Conservation (phyloP, 2,797 vertebrate genomes). For the Poliocrania exsul region DNA sequence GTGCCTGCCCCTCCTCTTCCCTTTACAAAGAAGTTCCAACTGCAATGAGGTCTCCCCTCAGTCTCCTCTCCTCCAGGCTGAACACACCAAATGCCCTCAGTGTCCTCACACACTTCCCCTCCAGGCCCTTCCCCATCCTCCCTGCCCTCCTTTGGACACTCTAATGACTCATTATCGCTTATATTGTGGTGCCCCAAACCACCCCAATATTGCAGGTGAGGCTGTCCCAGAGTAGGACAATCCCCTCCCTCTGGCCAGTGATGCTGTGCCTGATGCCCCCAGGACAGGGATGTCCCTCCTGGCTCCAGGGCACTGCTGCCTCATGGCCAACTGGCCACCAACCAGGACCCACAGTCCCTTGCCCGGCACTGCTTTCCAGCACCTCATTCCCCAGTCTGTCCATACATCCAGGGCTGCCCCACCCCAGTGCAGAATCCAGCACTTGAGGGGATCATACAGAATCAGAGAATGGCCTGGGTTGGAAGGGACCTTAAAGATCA, state of each 20-base stretch:
- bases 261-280: not conserved
- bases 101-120: not conserved
- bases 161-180: not conserved
- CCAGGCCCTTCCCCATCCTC: not conserved
- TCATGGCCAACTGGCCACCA: fast-evolving
- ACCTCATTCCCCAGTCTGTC: not conserved
- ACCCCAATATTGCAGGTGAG: not conserved
- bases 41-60: not conserved
- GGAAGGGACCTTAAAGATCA: not conserved
- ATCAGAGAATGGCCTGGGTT: not conserved
- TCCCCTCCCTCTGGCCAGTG: fast-evolving
- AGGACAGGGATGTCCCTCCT: not conserved
- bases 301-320: not conserved
- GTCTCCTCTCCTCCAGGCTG: not conserved
- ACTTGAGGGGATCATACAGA: not conserved
- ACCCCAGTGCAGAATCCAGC: not conserved
- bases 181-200: not conserved
- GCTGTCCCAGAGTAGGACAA: fast-evolving
- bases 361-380: not conserved
- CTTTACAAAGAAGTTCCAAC: not conserved
- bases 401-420: not conserved
- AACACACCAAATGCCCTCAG: not conserved
- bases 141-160: not conserved
- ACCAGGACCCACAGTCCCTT: not conserved
- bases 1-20: not conserved